Evolutionary conservation across 2,113 vertebrate species (phyloP).

Genomic region (Pycnonotus jocosus): DNA sequence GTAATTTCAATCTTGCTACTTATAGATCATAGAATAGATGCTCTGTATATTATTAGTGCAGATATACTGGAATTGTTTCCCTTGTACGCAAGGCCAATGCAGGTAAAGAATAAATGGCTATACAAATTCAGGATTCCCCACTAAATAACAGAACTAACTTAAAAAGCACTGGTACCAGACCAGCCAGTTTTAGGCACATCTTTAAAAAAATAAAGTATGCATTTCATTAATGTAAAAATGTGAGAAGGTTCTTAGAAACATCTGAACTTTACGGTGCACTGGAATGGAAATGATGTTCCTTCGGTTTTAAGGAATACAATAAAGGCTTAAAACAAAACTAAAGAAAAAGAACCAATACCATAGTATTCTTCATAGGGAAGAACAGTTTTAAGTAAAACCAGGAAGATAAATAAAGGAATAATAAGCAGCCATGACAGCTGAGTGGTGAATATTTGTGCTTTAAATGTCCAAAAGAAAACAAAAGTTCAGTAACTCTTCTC

Average conservation of each 20-base stretch:
- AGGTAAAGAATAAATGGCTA: slow-evolving; percentile 43
- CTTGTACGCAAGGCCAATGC: slow-evolving; percentile 31
- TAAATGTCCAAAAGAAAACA: slow-evolving; percentile 40
- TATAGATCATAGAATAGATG: not conserved
- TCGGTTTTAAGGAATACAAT: slow-evolving; percentile 37
- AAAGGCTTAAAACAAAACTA: not conserved
- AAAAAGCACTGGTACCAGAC: slow-evolving; percentile 64
- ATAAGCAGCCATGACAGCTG: slow-evolving; percentile 52
- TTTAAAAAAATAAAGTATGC: slow-evolving; percentile 47
- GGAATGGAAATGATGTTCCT: slow-evolving; percentile 42
- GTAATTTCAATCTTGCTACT: not conserved
- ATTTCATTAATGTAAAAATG: not conserved
- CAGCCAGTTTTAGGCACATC: slow-evolving; percentile 60
- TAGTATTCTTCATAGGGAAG: slow-evolving; percentile 37
- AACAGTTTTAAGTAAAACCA: slow-evolving; percentile 23
- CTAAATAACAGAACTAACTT: slow-evolving; percentile 17
- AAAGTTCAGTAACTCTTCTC: slow-evolving; percentile 10
- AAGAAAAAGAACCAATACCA: not conserved
- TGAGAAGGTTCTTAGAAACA: not conserved
- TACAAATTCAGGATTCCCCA: slow-evolving; percentile 22
- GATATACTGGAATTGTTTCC: not conserved
- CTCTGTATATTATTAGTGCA: not conserved
- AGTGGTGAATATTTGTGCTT: slow-evolving; percentile 61
- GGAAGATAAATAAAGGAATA: slow-evolving; percentile 46
- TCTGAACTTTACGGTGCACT: not conserved